Evolutionary conservation across 2,888 invertebrate species (phyloP).

Genomic region (Podabrus alpinus): DNA sequence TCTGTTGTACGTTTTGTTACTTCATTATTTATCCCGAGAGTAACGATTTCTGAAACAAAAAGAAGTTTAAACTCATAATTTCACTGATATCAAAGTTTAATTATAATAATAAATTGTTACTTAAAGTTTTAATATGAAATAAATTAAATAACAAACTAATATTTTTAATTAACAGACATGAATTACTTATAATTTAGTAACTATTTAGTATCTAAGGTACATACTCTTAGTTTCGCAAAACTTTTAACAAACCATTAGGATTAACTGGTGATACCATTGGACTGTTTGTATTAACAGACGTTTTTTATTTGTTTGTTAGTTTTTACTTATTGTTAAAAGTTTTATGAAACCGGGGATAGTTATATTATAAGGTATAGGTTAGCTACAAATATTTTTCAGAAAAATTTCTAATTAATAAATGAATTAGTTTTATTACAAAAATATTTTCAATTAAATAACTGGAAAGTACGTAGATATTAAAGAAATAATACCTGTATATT

Average conservation of each 20-base stretch:
- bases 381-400: neutral
- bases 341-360: neutral
- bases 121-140: neutral
- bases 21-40: constrained; percentile 11
- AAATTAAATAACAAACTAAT: neutral
- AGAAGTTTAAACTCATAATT: neutral
- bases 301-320: neutral
- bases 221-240: neutral
- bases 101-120: neutral
- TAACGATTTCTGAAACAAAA: constrained; percentile 17
- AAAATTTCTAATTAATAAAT: neutral
- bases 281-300: neutral
- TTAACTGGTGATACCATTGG: no score
- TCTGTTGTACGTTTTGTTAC: constrained; percentile 10
- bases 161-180: neutral
- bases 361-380: neutral
- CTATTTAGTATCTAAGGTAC: no score
- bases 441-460: neutral
- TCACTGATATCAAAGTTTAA: neutral
- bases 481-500: neutral
- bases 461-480: neutral
- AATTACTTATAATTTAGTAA: no score
- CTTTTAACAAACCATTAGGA: neutral
- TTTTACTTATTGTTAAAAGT: neutral
- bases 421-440: neutral